Evolutionary conservation across 1,140 invertebrate species (phyloP).

Genomic region (Papilio aristodemus): DNA sequence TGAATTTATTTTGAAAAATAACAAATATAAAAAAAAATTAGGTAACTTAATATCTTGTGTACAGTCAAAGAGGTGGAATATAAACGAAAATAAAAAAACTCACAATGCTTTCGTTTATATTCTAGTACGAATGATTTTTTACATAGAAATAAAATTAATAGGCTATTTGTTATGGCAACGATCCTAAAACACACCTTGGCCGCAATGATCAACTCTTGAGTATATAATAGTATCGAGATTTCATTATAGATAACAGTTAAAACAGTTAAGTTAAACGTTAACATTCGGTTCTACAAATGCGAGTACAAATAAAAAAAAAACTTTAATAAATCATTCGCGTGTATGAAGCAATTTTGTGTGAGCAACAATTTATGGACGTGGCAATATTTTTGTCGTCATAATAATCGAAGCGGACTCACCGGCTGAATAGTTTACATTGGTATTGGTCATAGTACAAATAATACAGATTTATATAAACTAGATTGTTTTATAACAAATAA

Average conservation of each 20-base stretch:
- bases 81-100: too few relatives aligned
- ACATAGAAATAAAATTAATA: neutral
- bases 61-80: too few relatives aligned
- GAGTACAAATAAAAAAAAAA: slow-evolving; percentile 14
- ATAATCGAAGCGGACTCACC: slow-evolving; percentile 33
- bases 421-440: neutral
- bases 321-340: slow-evolving; percentile 32
- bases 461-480: slow-evolving; percentile 8
- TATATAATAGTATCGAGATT: neutral
- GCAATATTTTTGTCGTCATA: slow-evolving; percentile 33
- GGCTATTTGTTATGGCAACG: neutral
- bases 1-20: too few relatives aligned
- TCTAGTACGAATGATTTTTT: neutral
- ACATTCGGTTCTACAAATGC: slow-evolving; percentile 7
- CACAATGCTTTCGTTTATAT: neutral
- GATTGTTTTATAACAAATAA: too few relatives aligned
- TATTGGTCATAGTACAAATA: slow-evolving; percentile 15
- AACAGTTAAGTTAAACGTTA: slow-evolving; percentile 5
- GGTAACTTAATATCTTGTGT: too few relatives aligned
- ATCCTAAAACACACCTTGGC: slow-evolving; percentile 2
- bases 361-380: slow-evolving; percentile 28
- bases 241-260: slow-evolving; percentile 6
- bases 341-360: slow-evolving; percentile 31
- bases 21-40: too few relatives aligned
- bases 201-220: neutral